Percentiles rank a stretch among this genome's conserved stretches.
Evolutionary conservation across 2,888 invertebrate genomes (phyloP).

Genomic region (Drosophila flavopinicola): DNA sequence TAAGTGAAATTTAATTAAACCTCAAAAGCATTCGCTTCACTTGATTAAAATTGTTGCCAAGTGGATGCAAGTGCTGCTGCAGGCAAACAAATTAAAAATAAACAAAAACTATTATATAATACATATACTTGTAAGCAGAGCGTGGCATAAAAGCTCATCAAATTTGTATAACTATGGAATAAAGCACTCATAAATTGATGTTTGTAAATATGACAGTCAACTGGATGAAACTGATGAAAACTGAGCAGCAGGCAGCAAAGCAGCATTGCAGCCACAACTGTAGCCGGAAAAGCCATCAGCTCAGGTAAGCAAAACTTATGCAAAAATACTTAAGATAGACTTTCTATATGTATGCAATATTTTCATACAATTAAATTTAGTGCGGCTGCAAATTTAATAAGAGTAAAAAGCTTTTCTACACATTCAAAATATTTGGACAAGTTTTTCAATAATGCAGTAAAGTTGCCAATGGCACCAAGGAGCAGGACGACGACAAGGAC

Average conservation of each 20-base stretch:
- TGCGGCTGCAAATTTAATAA: constrained; percentile 62
- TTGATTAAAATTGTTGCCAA: constrained; percentile 54
- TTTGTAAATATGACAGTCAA: constrained; percentile 33
- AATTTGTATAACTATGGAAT: constrained; percentile 41
- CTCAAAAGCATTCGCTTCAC: constrained; percentile 63
- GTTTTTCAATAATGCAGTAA: constrained; percentile 81
- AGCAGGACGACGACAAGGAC: constrained; percentile 47
- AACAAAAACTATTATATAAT: constrained; percentile 8
- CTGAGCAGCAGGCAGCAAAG: constrained; percentile 2
- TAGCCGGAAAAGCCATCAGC: neutral
- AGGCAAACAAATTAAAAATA: constrained; percentile 7
- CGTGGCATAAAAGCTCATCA: constrained; percentile 36
- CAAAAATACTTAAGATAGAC: constrained; percentile 4
- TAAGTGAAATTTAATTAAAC: constrained; percentile 65
- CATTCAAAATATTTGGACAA: constrained; percentile 80
- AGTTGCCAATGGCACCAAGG: constrained; percentile 63
- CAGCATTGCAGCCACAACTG: constrained; percentile 20
- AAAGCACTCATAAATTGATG: constrained; percentile 47
- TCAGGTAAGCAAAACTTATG: constrained; percentile 9
- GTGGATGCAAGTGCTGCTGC: constrained; percentile 11
- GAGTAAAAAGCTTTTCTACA: constrained; percentile 69
- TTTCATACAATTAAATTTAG: constrained; percentile 52
- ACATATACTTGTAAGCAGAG: neutral
- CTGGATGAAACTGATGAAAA: constrained; percentile 32
- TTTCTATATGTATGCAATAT: constrained; percentile 13